Base-by-base conservation (phyloP, 1,140 invertebrate species). In the Chelonus insularis region DNA sequence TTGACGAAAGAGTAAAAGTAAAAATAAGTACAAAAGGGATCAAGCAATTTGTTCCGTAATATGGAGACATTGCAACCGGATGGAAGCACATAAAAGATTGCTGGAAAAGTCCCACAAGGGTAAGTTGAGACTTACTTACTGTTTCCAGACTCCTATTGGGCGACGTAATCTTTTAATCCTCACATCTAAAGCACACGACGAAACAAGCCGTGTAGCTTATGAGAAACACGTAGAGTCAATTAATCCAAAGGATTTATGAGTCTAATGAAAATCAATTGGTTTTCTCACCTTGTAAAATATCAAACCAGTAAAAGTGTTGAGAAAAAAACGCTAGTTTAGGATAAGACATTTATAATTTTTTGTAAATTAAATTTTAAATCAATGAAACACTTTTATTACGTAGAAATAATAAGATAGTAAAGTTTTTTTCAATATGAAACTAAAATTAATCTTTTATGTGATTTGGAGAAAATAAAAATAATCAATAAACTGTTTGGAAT, bases 71-170 rank as follows among this genome's bases (percentile, higher is more conserved):
- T 71, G 69, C 62, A 54, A 20, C 32, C 39, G 52, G 41, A 57
- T 60, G 60, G 67, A 73, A 64, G 73, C 66, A 64, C 66, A 69
- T 73, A 66, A 74, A 73, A 70, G 72, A 73, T 76, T 72, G 68
- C 69, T 59, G 62, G 65, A 72, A 47, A 48, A 68, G 64, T 68
- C 68, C 66, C 65, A 34, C 37, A 59, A 62, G 67, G 67, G 64
- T 50, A 41, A 45, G 60, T 64, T 39, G 45, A 47, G n/a, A 29
- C 36, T 55, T 36, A 32, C 54, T 61, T 57, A 50, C 43, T 52
- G 29, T 32, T 52, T 32, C 16, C 39, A n/a, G 43, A 12, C 37
- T 36, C 21, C 66, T 71, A 72, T 66, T 64, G 68, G 58, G 69
- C 63, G 50, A 43, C 32, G 60, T 71, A 74, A 72, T 71, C 71